Base-by-base conservation (phyloP, 1,140 invertebrate genomes). In the Asobara japonica region DNA sequence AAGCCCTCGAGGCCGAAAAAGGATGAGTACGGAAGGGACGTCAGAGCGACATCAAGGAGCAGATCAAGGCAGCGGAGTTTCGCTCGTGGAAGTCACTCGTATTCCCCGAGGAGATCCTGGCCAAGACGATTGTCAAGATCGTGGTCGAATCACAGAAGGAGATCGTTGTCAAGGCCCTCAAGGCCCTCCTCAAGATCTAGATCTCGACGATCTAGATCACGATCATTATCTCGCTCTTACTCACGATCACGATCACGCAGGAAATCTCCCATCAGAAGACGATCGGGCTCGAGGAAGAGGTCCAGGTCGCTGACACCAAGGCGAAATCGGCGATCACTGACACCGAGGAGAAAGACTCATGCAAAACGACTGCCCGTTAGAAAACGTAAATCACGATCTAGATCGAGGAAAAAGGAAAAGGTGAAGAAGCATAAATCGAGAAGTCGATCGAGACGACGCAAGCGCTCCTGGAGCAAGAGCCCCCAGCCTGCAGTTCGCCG, bases 21-120 rank as follows among this genome's bases (percentile, higher is more conserved):
- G 84, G 94, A 95, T 82, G 91, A 93, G 30, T 95, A 94, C 86
- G 94, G 94, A 0, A 87, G 94, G n/a, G 94, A 95, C 83, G 89
- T 91, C 22, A 76, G 86, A 18, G 83, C 85, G 4, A 78, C 6
- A 41, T 89, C 86, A 1, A 75, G 83, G 13, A 88, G 87, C 51
- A 83, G 85, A 56, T 86, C 85, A 22, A 78, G 84, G 20, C 87
- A 82, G 45, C 72, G 77, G 10, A 84, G 82, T 75, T 48, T 77
- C 2, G 70, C 70, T 6, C 76, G 77, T 3, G 56, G 70, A 3
- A 77, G 66, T 33, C 8, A 74, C 30, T 76, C 76, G 0, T 65
- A 73, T n/a, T 77, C 77, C 5, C 62, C 77, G 1, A 51, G 74
- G 10, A 61, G 75, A 8, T 74, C 73, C 11, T 78, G 79, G 3